Base-by-base conservation (phyloP, 1,140 invertebrate species). In the Drosophila suzukii region DNA sequence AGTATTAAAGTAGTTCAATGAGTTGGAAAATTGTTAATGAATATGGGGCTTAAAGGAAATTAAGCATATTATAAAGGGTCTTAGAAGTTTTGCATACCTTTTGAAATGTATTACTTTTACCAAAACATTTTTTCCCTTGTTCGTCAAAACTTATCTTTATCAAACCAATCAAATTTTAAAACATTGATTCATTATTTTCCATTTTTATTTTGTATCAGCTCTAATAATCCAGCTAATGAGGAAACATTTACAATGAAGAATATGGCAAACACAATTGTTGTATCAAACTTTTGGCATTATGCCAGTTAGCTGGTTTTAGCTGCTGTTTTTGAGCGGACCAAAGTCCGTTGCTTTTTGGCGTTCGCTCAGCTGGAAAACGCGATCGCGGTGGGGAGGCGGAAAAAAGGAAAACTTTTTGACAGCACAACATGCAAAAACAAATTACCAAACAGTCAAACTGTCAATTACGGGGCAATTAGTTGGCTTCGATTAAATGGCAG, bases 391-490 rank as follows among this genome's bases (percentile, higher is more conserved):
- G 41, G 65, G 49, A 2, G 20, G 34, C 3, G 34, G 39, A 72
- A 65, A 78, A 75, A 51, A 17, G 41, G 43, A 13, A 74, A 88
- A 88, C 50, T 89, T 89, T 89, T 56, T 84, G 84, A 89, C 84
- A 89, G 81, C 77, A 47, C 36, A 81, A 89, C 77, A 89, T 89
- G 84, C 80, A 89, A 81, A 88, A 89, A 89, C 84, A 89, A 89
- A 89, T 84, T 89, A 89, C 73, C 55, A 75, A 89, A 65, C 68
- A 71, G 80, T 89, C 84, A 89, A 84, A 68, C 80, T 89, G 84
- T 89, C 84, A 89, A 89, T 89, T 89, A 89, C 73, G 63, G 62
- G 43, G 60, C 74, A 84, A 89, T 89, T 89, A 89, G 81, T 78
- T 78, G 61, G 70, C 61, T 81, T 63, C 77, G 73, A 78, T 86